Evolutionary conservation across 1,140 invertebrate genomes (phyloP).

Genomic region (Mya arenaria): DNA sequence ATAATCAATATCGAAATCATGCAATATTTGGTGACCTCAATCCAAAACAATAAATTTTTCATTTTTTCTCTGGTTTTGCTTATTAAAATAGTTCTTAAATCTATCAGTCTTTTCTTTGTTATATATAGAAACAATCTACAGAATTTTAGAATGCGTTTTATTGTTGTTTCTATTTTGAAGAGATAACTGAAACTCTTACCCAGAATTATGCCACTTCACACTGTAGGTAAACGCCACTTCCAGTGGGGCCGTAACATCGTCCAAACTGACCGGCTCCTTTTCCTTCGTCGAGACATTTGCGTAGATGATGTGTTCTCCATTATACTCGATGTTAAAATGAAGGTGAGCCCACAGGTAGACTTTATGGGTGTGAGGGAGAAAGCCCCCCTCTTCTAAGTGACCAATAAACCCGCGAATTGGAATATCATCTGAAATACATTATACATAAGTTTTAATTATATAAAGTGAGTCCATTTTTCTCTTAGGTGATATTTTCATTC

Average conservation of each 20-base stretch:
- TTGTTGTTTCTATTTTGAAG: too few species aligned
- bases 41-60: too few species aligned
- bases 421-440: constrained; percentile 81
- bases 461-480: background rate
- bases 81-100: too few species aligned
- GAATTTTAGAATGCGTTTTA: too few species aligned
- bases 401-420: constrained; percentile 83
- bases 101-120: too few species aligned
- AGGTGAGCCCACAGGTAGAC: constrained; percentile 83
- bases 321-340: constrained; percentile 83
- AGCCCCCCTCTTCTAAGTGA: constrained; percentile 82
- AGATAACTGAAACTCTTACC: constrained; percentile 80
- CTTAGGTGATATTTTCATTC: background rate
- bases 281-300: constrained; percentile 82
- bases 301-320: constrained; percentile 82
- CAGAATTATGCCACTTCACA: constrained; percentile 81
- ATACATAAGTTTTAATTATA: too few species aligned
- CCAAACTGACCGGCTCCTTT: constrained; percentile 78
- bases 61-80: too few species aligned
- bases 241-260: constrained; percentile 78
- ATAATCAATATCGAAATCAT: too few species aligned
- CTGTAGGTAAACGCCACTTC: constrained; percentile 82
- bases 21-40: too few species aligned
- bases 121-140: too few species aligned
- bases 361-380: constrained; percentile 83